Base-by-base conservation (phyloP, 2,888 invertebrate species). In the Rhorus exstirpatorius region DNA sequence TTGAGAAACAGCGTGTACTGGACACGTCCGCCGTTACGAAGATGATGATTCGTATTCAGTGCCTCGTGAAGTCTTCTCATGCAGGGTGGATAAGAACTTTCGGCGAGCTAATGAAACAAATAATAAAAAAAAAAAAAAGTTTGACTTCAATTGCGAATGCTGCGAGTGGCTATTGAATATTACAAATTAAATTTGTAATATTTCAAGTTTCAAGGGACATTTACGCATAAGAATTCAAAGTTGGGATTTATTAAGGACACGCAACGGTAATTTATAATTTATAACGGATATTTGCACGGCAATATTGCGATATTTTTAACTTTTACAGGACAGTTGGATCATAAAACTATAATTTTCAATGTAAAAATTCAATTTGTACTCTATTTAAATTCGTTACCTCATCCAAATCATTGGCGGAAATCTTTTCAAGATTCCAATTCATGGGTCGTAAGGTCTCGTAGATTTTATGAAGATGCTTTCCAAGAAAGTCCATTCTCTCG, bases 1-100 rank as follows among this genome's bases (percentile, higher is more conserved):
- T 99, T 99, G 0, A 99, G 93, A 92, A 98, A 99, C 38, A 99
- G 94, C 0, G 98, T 97, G 93, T 98, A 99, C 89, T 99, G 98
- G 88, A 98, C 94, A 76, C 99, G 95, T 0, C 97, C 98, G 24
- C 95, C 95, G 93, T 99, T 97, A 87, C 96, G 97, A 63, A 99
- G 94, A 92, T 99, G 99, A 92, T 98, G 98, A 17, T 95, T 95
- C 7, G 95, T 93, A 79, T 96, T 94, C 6, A 99, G 92, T 17
- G 95, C 94, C 79, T 97, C 96, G 92, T 99, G 98, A 76, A 99
- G 94, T 80, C 96, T 95, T 86, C 97, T 96, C 99, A 99, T 99
- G 90, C 99, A 99, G 12, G 98, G 94, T 0, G 99, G 99, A 93
- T 97, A 99, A 8, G 98, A 97, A 88, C 96, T 96, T 81, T 95